phyloP scores from a whole-genome alignment of 2,113 vertebrate genomes.

The Rhea americana region DNA sequence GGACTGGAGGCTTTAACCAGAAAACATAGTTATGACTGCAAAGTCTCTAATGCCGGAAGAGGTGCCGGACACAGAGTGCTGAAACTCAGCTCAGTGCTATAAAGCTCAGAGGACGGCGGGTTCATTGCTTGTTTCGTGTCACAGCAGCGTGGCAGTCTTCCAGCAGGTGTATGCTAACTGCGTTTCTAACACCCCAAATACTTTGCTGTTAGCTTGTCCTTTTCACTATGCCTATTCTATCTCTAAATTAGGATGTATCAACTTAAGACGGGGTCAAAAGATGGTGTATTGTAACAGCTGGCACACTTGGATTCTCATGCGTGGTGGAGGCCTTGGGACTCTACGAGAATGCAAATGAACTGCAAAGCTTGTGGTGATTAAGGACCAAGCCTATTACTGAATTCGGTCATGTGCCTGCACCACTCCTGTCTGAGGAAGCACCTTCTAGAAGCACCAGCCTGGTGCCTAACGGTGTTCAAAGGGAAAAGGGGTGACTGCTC shows the following conservation, averaged over 20 bases:
- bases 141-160: neutral
- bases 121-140: neutral
- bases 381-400: neutral
- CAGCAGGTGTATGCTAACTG: neutral
- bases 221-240: neutral
- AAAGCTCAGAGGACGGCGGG: neutral
- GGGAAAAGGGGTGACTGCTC: neutral
- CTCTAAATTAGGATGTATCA: neutral
- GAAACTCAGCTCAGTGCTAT: neutral
- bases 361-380: neutral
- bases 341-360: neutral
- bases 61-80: neutral
- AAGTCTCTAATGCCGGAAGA: neutral
- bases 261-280: neutral
- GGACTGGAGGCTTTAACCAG: neutral
- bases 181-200: neutral
- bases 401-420: neutral
- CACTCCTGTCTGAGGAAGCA: neutral
- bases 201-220: neutral
- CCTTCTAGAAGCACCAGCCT: neutral
- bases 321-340: neutral
- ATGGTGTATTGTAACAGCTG: neutral
- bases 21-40: neutral
- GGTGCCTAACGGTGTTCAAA: neutral
- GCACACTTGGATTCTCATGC: neutral